Percentiles rank a stretch among this genome's conserved stretches.
phyloP scores from a whole-genome alignment of 2,113 vertebrate genomes.

The Laticauda laticaudata region DNA sequence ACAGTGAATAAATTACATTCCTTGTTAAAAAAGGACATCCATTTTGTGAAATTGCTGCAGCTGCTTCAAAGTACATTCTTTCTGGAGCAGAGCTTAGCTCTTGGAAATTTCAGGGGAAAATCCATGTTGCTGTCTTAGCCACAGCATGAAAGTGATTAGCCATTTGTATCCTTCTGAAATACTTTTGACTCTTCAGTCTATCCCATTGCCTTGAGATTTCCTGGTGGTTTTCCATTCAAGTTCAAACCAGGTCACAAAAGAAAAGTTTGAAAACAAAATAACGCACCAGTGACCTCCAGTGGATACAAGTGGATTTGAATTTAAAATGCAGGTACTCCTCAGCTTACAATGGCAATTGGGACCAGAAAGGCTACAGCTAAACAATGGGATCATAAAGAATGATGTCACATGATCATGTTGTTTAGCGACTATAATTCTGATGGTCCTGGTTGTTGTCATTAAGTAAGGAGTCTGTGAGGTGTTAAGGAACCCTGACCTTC shows the following conservation, averaged over 20 bases:
- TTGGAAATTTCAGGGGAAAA: not conserved
- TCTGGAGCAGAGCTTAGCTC: not conserved
- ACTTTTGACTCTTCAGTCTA: not conserved
- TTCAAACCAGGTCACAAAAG: not conserved
- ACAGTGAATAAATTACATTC: not conserved
- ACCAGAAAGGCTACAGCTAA: not conserved
- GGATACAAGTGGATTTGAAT: not conserved
- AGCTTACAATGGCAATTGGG: not conserved
- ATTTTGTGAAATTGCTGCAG: fast-evolving
- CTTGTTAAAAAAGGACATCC: not conserved
- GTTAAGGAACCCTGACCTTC: not conserved
- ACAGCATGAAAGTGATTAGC: not conserved
- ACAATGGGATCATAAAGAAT: not conserved
- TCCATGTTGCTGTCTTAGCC: not conserved
- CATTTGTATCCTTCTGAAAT: not conserved
- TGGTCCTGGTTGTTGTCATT: not conserved
- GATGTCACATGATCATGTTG: not conserved
- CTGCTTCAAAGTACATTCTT: not conserved
- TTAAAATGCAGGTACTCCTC: not conserved
- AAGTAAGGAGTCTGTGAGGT: not conserved
- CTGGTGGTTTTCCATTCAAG: not conserved
- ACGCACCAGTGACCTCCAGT: conserved; percentile 55
- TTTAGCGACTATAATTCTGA: not conserved
- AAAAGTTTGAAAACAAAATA: not conserved
- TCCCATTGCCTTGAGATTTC: not conserved